Evolutionary conservation across 2,113 vertebrate species (phyloP), one percentile per base, ranked within the genome.

Genomic region (Bufo gargarizans): DNA sequence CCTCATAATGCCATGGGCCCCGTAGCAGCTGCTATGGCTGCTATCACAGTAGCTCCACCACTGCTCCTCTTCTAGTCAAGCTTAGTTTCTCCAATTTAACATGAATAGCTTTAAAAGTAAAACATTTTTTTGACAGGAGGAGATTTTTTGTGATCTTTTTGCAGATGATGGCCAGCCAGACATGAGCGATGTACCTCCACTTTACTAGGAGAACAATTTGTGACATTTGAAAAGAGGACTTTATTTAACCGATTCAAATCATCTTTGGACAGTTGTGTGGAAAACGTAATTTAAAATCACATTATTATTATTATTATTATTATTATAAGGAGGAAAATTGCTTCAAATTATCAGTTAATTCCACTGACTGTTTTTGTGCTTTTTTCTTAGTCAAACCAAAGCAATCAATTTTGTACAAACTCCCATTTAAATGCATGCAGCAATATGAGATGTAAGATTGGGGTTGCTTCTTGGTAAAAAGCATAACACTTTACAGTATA

Each of bases 321-420:
- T 33, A 33, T 33, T 22, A 67, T 67, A 67, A 10, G 19, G 9
- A n/a, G 63, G 63, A 67, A 67, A 67, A 67, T 22, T 4, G 12
- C 63, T n/a, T 67, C 63, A n/a, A 67, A 67, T 22, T 67, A 63
- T 19, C 20, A n/a, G 63, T 22, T 67, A 67, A n/a, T n/a, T n/a
- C 63, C 20, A 22, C n/a, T 20, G 4, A 9, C 20, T 22, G 20
- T 67, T 67, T 67, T 67, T 67, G 9, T n/a, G 20, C 56, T 10
- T 67, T 67, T 67, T 63, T n/a, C 8, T 67, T 67, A 3, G 6
- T 67, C 22, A 20, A 22, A 67, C 20, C n/a, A 67, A 22, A 67
- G n/a, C 63, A 67, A 67, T 67, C n/a, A 14, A 67, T 67, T 67
- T 67, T 67, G 63, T n/a, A 67, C 20, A 67, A 67, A 67, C n/a